Base-by-base conservation (phyloP, 2,888 invertebrate species). In the Poecilus cupreus region DNA sequence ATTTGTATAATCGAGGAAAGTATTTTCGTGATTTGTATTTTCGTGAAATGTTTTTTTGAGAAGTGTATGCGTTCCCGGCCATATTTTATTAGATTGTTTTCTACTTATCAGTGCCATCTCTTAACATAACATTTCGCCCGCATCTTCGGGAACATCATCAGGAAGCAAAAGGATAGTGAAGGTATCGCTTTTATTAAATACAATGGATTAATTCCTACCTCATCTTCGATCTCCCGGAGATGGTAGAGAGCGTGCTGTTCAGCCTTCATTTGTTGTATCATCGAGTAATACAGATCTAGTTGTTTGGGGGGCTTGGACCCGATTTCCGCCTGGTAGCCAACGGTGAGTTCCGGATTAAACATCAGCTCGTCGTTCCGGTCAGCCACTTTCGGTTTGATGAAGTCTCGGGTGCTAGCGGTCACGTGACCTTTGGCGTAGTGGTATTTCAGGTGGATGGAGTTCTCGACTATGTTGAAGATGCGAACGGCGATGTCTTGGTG, bases 361-460 rank as follows among this genome's bases (percentile, higher is more conserved):
- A 90, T 87, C 8, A 94, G 90, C 84, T 92, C 92, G 3, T 94
- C 93, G 0, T 94, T 94, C 85, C 94, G 93, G 85, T 96, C 94
- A 0, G 93, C 92, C 77, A 93, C 88, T 3, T 93, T 92, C 0
- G 96, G 95, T 85, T 95, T 95, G 1, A 91, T 89, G 84, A 93
- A 96, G 72, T 89, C 91, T 49, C 94, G 90, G 0, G 92, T 94
- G 10, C 93, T 91, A 82, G 93, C 92, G 0, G 93, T 92, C 2
- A 93, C 91, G 83, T 92, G 89, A 20, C 87, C 93, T 82, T 91
- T 90, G 0, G 90, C 92, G 84, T 94, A 94, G 84, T 94, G 94
- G 86, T 92, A 94, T 46, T 92, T 88, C 3, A 95, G 85, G 43
- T 91, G 90, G 74, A 94, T 93, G 39, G 92, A 91, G 54, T 93